These are phyloP conservation scores for Gymnoscelis rufifasciata DNA, from an alignment of 2,888 invertebrate genomes.

Conservation along the genomic window DNA sequence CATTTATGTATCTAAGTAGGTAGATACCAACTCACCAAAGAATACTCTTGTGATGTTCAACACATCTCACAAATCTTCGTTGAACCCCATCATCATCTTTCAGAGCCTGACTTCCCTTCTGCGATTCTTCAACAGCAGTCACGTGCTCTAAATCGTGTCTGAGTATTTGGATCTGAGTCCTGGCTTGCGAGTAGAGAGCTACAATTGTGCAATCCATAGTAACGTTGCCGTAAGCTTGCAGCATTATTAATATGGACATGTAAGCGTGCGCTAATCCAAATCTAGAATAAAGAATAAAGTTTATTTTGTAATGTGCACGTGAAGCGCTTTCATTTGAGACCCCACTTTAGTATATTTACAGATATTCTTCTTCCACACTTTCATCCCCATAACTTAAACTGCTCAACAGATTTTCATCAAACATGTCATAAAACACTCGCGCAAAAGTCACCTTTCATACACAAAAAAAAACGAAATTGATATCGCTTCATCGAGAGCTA, in stretches of 20 bases:
- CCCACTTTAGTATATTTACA: no score
- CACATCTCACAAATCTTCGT: constrained; percentile 44
- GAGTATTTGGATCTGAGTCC: constrained; percentile 54
- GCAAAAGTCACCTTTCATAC: no score
- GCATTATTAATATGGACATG: constrained; percentile 45
- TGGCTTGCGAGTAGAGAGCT: constrained; percentile 55
- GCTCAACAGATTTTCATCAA: no score
- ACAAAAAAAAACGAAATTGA: no score
- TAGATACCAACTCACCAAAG: constrained; percentile 37
- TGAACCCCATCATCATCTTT: constrained; percentile 36
- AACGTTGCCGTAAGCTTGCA: constrained; percentile 58
- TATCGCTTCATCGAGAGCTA: no score
- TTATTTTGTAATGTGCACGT: no score
- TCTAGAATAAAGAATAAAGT: constrained; percentile 38
- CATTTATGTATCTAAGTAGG: no score
- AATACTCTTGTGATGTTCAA: constrained; percentile 52
- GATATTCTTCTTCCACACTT: no score
- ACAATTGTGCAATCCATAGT: constrained; percentile 65
- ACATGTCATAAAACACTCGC: no score
- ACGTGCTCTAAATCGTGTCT: constrained; percentile 55
- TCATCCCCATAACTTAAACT: no score
- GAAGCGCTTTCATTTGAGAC: no score
- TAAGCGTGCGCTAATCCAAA: constrained; percentile 48
- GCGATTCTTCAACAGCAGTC: constrained; percentile 11
- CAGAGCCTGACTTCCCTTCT: constrained; percentile 22